Evolutionary conservation across 2,888 invertebrate species (phyloP), one percentile per base, ranked within the genome.

Genomic region (Hyalella azteca): DNA sequence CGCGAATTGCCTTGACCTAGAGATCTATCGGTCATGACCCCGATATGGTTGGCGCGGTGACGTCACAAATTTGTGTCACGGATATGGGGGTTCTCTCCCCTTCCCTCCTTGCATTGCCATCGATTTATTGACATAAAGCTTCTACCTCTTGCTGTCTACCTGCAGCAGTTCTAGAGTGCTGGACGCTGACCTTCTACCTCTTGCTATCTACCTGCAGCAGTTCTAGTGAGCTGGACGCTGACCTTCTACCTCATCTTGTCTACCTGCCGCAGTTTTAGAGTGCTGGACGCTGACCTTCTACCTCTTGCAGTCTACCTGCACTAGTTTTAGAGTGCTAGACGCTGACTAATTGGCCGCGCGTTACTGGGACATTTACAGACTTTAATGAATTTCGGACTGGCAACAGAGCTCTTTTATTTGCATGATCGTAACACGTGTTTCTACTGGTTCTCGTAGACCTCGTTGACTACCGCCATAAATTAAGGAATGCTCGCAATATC

Each of bases 21-120:
- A 54, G 54, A 9, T 22, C 15, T n/a, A 29, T 5, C 13, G 26
- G 45, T 45, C 45, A 1, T 29, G 54, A 54, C 54, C 54, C 29
- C 54, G 22, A 26, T 54, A 26, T 54, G 54, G 54, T 29, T n/a
- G 49, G 49, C 15, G n/a, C 1, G 49, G 49, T 49, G n/a, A n/a
- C 49, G 7, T 49, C 32, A 66, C 36, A 66, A 36, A 54, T 54
- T 36, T 66, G 66, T 66, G 66, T 66, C 66, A 66, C 66, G 66
- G 19, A 36, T 36, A 36, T 66, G 36, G 29, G 9, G 26, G 26
- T 22, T 29, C 39, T 11, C 36, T 7, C 36, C 66, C 36, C 5
- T 66, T 15, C 32, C n/a, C n/a, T n/a, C n/a, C n/a, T n/a, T n/a
- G n/a, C n/a, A n/a, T n/a, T n/a, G n/a, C 13, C 66, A 66, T 66